Base-by-base conservation (phyloP, 1,140 invertebrate species). In the Mamestra configurata region DNA sequence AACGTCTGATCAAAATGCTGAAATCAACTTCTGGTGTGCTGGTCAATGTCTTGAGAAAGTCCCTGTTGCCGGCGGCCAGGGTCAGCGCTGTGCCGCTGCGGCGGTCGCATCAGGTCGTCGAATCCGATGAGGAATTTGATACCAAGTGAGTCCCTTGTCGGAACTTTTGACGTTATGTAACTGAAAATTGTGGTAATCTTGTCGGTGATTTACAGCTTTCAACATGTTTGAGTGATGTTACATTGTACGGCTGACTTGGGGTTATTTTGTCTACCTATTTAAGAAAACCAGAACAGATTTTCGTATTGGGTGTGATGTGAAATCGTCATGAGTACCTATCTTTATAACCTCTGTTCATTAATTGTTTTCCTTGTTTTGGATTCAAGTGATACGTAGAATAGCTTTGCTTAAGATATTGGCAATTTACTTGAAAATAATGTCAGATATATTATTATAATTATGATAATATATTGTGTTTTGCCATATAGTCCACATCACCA, bases 111-210 rank as follows among this genome's bases (percentile, higher is more conserved):
- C 83, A 22, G 91, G 91, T 7, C 20, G 91, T 92, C 20, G 92
- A 94, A 86, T 89, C 91, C 27, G 90, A 93, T 61, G 92, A 94
- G 90, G 93, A 94, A 85, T 94, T 94, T 71, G 93, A 94, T 86
- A 80, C 72, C 88, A 94, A 92, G 93, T 94, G 89, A 93, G 89
- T 20, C 61, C 61, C 68, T 59, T 76, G 57, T 78, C 78, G 66
- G 68, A 82, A 83, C 83, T 80, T 86, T 90, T 93, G 82, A 92
- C 88, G 90, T 94, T 94, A 94, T 94, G 93, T 94, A 94, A 94
- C 89, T 89, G 77, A 85, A 90, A 90, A 88, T 89, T 82, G 79
- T 82, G 59, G 81, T 79, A 79, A 76, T 79, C 68, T 75, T 76
- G 46, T 57, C 64, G 66, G 61, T 57, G 20, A 40, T 55, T 79